These are phyloP conservation scores for Chromoteleia sp. DNA, from an alignment of 2,888 invertebrate genomes.

Conservation along the genomic window DNA sequence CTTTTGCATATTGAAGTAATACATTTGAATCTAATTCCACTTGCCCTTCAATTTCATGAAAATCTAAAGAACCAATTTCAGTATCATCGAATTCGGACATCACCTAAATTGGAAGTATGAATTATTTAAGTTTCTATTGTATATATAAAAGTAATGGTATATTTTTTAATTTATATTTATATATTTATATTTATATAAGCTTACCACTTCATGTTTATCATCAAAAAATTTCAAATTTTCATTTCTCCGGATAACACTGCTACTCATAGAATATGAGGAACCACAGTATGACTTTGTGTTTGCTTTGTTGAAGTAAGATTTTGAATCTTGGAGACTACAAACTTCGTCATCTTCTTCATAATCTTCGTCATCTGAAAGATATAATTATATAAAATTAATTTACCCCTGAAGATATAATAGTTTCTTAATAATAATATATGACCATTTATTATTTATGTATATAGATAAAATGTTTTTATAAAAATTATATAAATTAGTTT, in stretches of 20 bases:
- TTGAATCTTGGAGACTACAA: constrained; percentile 84
- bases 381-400: constrained; percentile 19
- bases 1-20: constrained; percentile 90
- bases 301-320: constrained; percentile 86
- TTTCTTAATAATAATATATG: too few relatives aligned
- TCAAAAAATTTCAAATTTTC: constrained; percentile 93
- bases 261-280: constrained; percentile 97
- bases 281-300: constrained; percentile 93
- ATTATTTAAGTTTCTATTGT: constrained; percentile 12
- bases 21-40: constrained; percentile 89
- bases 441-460: too few relatives aligned
- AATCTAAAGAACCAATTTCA: constrained; percentile 95
- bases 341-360: constrained; percentile 84
- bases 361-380: constrained; percentile 81
- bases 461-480: too few relatives aligned
- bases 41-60: constrained; percentile 94
- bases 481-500: too few relatives aligned
- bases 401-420: too few relatives aligned
- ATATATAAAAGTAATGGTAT: constrained; percentile 25
- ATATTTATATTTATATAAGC: constrained; percentile 1
- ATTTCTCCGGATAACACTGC: constrained; percentile 94
- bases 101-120: constrained; percentile 85
- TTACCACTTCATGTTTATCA: constrained; percentile 93
- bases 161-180: constrained; percentile 20
- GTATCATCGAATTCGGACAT: constrained; percentile 94